Base-by-base conservation (phyloP, 2,888 invertebrate species). In the Eristalis arbustorum region DNA sequence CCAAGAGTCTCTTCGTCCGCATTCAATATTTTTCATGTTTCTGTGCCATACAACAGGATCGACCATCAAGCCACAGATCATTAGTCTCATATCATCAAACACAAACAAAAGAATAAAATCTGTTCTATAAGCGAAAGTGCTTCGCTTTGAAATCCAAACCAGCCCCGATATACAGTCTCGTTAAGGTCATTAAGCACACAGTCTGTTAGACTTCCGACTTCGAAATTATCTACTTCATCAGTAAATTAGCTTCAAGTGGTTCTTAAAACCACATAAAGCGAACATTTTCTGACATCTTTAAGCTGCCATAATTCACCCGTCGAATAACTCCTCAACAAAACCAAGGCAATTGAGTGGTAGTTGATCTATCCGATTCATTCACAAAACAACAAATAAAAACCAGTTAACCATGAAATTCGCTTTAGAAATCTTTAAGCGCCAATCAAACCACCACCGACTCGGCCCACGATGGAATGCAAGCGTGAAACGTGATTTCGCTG, bases 331-430 rank as follows among this genome's bases (percentile, higher is more conserved):
- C 64, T 64, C 34, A 28, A 34, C n/a, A 49, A 14, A 62, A 10
- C 42, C 74, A 75, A 75, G 69, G 75, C 64, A 81, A 66, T 81
- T 81, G 28, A 59, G 14, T 25, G 63, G 37, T 31, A 73, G 25
- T 37, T 22, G n/a, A 66, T 71, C 61, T 34, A 56, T 72, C 28
- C 49, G 28, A 67, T 81, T 81, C 81, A 85, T 81, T 81, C 77
- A 77, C 73, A 73, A 85, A 81, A 81, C 62, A 81, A 85, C 59
- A 71, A 59, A n/a, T n/a, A 23, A 11, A 77, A 81, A 81, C 85
- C 68, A 74, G 85, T 81, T 85, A 81, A 74, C 85, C 81, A 85
- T 85, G 85, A 81, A 77, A 85, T 77, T 62, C 40, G 49, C 72
- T 59, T 69, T 73, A 85, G 61, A 81, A 81, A 77, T 80, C 40